Evolutionary conservation across 2,888 invertebrate genomes (phyloP), one percentile per base, ranked within the genome.

Genomic region (Torymus auratus): DNA sequence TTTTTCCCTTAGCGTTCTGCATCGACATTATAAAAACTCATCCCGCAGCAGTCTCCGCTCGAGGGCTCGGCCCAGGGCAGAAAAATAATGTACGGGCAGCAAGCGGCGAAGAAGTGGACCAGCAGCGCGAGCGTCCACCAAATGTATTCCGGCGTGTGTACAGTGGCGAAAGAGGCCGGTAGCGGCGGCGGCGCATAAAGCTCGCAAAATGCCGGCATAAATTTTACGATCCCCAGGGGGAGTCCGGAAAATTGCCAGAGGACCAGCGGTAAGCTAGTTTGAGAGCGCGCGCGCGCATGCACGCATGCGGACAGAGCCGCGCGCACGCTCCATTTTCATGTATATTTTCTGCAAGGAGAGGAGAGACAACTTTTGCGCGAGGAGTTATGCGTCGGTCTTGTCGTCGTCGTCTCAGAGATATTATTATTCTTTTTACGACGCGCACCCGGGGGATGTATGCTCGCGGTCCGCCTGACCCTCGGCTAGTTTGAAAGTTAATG

Each of bases 191-290:
- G 60, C 72, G 83, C 83, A 84, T 85, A 84, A 86, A 84, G 84
- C 84, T 84, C 82, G 83, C 83, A 85, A 85, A 86, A 84, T 80
- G 84, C 83, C 80, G 77, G 84, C 84, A 87, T 86, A 86, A 87
- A 87, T 85, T 86, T 86, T 87, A 86, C 84, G 85, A 83, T 82
- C 80, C 81, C 78, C 83, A 76, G 78, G 84, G 72, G 83, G 82
- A 84, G 84, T 75, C 78, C 74, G 82, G 84, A 85, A 86, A 87
- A 87, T 86, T 86, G 84, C 85, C 83, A 64, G 84, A 71, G 17
- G 53, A 17, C 41, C 41, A 52, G 15, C 52, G 80, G 68, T 82
- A 75, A 83, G 78, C 83, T 70, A 82, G 81, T 78, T 78, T 74
- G 62, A 60, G 73, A 78, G 13, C 20, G 17, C 41, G 67, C 17